phyloP scores from a whole-genome alignment of 92 coral and sea anemone genomes.

The Heliopora coerulea region DNA sequence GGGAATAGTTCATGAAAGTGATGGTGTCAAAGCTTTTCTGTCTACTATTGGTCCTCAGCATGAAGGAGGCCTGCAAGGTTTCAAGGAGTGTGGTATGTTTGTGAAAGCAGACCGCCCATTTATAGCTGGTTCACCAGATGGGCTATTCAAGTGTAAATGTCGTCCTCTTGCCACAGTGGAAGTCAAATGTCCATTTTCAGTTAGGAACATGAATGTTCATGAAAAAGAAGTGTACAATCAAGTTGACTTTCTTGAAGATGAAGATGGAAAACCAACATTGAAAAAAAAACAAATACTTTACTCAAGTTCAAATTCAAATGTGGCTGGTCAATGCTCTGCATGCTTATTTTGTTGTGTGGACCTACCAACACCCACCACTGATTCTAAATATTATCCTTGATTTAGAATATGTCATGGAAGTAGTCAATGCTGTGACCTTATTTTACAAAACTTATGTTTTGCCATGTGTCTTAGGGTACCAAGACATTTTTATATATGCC shows the following conservation, averaged over 20 bases:
- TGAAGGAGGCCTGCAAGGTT: slow-evolving; percentile 19
- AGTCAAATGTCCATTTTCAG: slow-evolving; percentile 39
- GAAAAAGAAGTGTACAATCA: slow-evolving; percentile 26
- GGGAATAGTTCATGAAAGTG: slow-evolving; percentile 48
- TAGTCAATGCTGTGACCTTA: no score
- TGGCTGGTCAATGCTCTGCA: slow-evolving; percentile 6
- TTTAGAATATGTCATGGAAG: slow-evolving; percentile 8
- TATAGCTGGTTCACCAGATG: slow-evolving; percentile 43
- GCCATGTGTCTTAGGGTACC: slow-evolving; percentile 60
- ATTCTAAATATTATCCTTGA: slow-evolving; percentile 25
- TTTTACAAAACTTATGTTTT: slow-evolving; percentile 61
- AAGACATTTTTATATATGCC: slow-evolving; percentile 62
- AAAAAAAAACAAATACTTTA: slow-evolving; percentile 57
- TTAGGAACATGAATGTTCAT: slow-evolving; percentile 47
- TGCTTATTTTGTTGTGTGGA: slow-evolving; percentile 39
- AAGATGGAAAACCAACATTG: slow-evolving; percentile 43
- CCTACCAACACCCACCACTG: slow-evolving; percentile 33
- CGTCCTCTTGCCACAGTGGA: slow-evolving; percentile 23
- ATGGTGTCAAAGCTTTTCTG: slow-evolving; percentile 42
- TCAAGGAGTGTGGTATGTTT: slow-evolving; percentile 21
- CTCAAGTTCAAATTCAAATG: slow-evolving; percentile 65
- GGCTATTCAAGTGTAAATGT: slow-evolving; percentile 31
- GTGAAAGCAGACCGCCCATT: slow-evolving; percentile 29
- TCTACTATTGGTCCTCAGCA: slow-evolving; percentile 24
- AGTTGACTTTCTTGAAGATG: slow-evolving; percentile 1